Evolutionary conservation across 2,113 vertebrate species (phyloP), one percentile per base, ranked within the genome.

Genomic region (Burhinus oedicnemus): DNA sequence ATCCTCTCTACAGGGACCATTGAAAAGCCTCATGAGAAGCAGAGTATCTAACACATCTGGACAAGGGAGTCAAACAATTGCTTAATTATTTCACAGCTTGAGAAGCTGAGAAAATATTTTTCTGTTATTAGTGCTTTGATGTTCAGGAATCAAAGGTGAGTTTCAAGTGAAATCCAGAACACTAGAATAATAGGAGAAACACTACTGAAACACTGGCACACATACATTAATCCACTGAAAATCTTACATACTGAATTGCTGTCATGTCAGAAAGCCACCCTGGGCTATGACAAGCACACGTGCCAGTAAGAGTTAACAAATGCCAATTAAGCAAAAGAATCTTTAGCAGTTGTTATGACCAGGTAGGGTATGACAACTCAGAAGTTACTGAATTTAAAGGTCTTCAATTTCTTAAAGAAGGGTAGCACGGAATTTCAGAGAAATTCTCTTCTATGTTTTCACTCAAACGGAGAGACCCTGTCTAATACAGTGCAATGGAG

Each of bases 401-500:
- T 36, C 55, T 62, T 70, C 21, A 62, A 2, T 47, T 38, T 47
- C 25, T 34, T 47, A 42, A 60, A 42, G 36, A 66, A 19, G 7
- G 9, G 45, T 19, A 77, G 36, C 21, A 52, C 12, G 60, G 21
- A 11, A 27, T 32, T 8, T 51, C 49, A 58, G 12, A 64, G 14
- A 65, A 76, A 45, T 32, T 40, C 4, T 27, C 23, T 38, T 57
- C 34, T 32, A 12, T 1, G 3, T 32, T 88, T 74, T 18, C 47
- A n/a, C 27, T n/a, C 12, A 4, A 36, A 18, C 8, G 14, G 26
- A 23, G 32, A 60, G 26, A 65, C 16, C 0, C 0, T 26, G 16
- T 49, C 11, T 64, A 58, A 62, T 6, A 16, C 29, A n/a, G 30
- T 12, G 21, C 60, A 25, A 8, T 1, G 12, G 34, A 54, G 34